Evolutionary conservation across 2,888 invertebrate species (phyloP).

Genomic region (Rhagophthalmus giganteus): DNA sequence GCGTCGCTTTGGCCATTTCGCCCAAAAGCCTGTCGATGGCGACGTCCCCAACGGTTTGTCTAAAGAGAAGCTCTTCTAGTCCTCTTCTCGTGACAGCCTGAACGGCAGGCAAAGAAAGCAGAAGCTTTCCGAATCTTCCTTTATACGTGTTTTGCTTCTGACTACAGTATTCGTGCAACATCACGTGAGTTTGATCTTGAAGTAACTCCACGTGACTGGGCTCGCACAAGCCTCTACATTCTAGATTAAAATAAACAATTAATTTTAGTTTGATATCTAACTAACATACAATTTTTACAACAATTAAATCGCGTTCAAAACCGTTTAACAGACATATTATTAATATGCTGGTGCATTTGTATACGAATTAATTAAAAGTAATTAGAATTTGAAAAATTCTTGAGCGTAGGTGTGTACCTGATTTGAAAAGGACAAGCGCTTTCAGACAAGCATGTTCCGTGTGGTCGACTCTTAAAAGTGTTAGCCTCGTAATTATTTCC

Average conservation of each 20-base stretch:
- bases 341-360: no score
- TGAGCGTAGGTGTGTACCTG: no score
- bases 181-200: constrained; percentile 80
- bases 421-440: constrained; percentile 77
- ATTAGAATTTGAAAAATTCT: no score
- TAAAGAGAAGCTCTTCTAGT: constrained; percentile 73
- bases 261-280: no score
- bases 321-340: not conserved
- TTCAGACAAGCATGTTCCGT: constrained; percentile 86
- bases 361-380: no score
- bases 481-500: constrained; percentile 68
- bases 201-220: constrained; percentile 64
- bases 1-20: constrained; percentile 61
- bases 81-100: constrained; percentile 51
- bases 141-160: constrained; percentile 51
- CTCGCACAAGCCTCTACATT: constrained; percentile 65
- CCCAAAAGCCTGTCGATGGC: constrained; percentile 71
- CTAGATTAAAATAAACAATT: constrained; percentile 50
- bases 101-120: constrained; percentile 72
- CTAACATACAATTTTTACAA: no score
- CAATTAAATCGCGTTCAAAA: no score
- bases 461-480: constrained; percentile 71
- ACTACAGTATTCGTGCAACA: constrained; percentile 72
- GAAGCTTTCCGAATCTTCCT: constrained; percentile 71
- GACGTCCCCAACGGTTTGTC: constrained; percentile 74